phyloP scores from a whole-genome alignment of 2,797 vertebrate species.

The Xiphorhynchus erythropygius region DNA sequence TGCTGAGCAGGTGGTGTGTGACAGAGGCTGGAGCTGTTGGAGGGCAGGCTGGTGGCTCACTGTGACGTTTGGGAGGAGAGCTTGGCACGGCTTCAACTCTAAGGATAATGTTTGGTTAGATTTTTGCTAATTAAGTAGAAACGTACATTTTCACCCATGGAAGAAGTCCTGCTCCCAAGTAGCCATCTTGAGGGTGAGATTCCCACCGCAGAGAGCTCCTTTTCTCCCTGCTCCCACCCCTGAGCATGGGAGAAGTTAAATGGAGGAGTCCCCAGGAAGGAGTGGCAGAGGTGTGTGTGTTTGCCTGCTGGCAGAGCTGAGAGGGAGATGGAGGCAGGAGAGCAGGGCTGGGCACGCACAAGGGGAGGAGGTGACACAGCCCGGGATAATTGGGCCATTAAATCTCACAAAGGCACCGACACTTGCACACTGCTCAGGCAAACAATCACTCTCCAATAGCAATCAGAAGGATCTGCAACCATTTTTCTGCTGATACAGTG shows the following conservation, averaged over 20 bases:
- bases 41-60: neutral
- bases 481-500: slow-evolving; percentile 10
- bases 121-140: neutral
- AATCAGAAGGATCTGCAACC: neutral
- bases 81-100: neutral
- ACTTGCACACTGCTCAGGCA: slow-evolving; percentile 9
- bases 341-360: neutral
- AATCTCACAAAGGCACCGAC: slow-evolving; percentile 38
- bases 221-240: neutral
- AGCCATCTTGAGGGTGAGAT: neutral
- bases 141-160: neutral
- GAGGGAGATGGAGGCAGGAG: neutral
- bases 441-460: neutral
- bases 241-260: neutral
- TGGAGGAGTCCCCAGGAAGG: neutral
- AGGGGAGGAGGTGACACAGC: neutral
- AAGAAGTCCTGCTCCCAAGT: neutral
- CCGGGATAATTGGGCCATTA: slow-evolving; percentile 38
- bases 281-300: neutral
- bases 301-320: neutral
- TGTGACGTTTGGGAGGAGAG: neutral
- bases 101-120: neutral
- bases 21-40: neutral
- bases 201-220: neutral
- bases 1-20: neutral